Conservation (phyloP, 2,113 vertebrate species). For the Scomber colias region DNA sequence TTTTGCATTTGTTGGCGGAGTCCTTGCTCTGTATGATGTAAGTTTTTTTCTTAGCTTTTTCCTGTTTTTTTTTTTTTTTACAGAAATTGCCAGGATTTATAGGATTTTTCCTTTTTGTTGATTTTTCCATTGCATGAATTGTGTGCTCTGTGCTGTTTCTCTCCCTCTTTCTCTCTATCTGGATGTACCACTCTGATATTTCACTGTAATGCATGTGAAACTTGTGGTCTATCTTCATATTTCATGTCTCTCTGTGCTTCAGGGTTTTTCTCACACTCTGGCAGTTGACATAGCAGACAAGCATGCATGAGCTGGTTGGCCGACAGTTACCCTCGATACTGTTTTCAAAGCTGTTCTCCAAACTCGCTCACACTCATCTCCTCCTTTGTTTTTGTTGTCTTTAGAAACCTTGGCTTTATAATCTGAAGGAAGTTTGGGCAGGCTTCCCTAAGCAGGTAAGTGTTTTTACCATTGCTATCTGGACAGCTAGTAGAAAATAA, state of each 20-base stretch:
- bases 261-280: conserved; percentile 14
- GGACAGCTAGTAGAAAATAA: background rate
- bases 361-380: background rate
- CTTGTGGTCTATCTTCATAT: background rate
- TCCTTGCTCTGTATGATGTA: conserved; percentile 92
- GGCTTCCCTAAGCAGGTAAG: conserved; percentile 93
- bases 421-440: conserved; percentile 91
- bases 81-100: background rate
- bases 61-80: background rate
- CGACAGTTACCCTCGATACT: background rate
- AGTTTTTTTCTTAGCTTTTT: conserved; percentile 75
- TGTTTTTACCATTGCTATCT: conserved; percentile 3
- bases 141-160: background rate
- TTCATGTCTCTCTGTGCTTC: background rate
- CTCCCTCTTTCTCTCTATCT: background rate
- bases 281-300: conserved; percentile 7
- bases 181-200: background rate
- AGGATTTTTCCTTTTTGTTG: background rate
- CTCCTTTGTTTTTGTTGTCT: conserved; percentile 44
- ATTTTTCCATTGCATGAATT: background rate
- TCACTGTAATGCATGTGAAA: background rate
- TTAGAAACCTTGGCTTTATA: conserved; percentile 96
- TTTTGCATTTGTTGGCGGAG: conserved; percentile 85
- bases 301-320: background rate
- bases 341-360: background rate